These are phyloP conservation scores for Elgaria multicarinata DNA, from an alignment of 2,113 vertebrate species.

Conservation along the genomic window DNA sequence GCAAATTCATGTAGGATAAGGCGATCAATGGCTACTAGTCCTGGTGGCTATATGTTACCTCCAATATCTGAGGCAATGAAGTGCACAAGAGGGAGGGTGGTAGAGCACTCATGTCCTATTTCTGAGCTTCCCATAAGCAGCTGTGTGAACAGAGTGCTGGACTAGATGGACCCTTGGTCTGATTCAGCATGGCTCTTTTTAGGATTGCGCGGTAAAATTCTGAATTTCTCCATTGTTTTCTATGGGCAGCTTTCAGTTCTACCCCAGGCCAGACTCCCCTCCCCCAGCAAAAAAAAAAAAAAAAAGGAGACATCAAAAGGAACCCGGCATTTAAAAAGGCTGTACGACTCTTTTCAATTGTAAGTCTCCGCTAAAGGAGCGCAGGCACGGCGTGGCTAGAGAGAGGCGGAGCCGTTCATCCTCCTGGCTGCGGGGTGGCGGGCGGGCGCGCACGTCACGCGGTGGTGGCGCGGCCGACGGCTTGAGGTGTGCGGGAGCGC, in stretches of 20 bases:
- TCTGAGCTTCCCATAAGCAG: too few species aligned
- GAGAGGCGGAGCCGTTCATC: background rate
- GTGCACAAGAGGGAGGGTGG: too few species aligned
- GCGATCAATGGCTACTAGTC: too few species aligned
- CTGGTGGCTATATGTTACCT: too few species aligned
- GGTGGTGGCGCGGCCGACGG: accelerated
- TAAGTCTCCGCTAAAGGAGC: background rate
- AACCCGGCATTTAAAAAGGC: background rate
- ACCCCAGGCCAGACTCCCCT: too few species aligned
- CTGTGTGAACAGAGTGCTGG: too few species aligned
- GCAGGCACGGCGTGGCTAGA: background rate
- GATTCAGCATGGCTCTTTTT: too few species aligned
- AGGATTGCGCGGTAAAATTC: background rate
- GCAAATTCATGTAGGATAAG: too few species aligned
- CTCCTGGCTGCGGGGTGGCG: background rate
- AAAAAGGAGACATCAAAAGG: background rate
- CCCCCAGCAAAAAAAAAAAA: background rate
- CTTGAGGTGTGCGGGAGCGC: background rate
- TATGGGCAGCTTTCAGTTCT: background rate
- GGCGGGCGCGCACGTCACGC: too few species aligned
- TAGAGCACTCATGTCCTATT: too few species aligned
- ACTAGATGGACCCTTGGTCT: too few species aligned
- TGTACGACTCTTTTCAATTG: accelerated
- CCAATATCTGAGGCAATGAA: too few species aligned
- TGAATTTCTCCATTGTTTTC: background rate